phyloP scores from a whole-genome alignment of 2,888 invertebrate genomes.

The Frankliniella intonsa region DNA sequence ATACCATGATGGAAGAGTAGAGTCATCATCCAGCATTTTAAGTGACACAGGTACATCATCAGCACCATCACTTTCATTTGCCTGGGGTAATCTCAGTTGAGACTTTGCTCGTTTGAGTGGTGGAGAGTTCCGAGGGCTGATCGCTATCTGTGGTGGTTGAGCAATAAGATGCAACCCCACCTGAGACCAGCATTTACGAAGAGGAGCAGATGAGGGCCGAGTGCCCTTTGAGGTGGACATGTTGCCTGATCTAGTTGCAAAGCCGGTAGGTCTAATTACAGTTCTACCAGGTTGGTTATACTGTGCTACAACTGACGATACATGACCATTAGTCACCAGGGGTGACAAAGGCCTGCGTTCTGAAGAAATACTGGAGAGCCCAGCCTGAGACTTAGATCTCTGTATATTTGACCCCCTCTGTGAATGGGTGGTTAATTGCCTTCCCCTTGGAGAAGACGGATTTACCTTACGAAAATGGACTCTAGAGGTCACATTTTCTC shows the following conservation, averaged over 20 bases:
- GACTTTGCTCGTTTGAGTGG: conserved; percentile 5
- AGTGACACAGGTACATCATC: not conserved
- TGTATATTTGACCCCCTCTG: not conserved
- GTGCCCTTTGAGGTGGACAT: not conserved
- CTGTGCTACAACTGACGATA: not conserved
- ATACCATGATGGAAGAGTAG: conserved; percentile 11
- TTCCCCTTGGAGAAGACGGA: not conserved
- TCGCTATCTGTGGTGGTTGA: not conserved
- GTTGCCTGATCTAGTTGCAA: not conserved
- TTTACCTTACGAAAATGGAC: not conserved
- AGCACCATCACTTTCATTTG: not conserved
- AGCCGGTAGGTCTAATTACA: not conserved
- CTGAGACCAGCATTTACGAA: not conserved
- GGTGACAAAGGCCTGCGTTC: not conserved
- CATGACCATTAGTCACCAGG: not conserved
- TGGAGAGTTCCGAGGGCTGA: not conserved
- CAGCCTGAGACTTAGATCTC: not conserved
- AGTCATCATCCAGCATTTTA: conserved; percentile 3
- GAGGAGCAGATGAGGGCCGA: not conserved
- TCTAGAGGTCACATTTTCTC: not conserved
- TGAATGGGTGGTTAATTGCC: not conserved
- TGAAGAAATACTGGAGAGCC: not conserved
- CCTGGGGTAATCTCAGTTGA: not conserved
- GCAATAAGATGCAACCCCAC: not conserved
- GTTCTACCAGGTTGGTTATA: not conserved